Conservation (phyloP, 2,797 vertebrate genomes). For the Sebastes flavidus region DNA sequence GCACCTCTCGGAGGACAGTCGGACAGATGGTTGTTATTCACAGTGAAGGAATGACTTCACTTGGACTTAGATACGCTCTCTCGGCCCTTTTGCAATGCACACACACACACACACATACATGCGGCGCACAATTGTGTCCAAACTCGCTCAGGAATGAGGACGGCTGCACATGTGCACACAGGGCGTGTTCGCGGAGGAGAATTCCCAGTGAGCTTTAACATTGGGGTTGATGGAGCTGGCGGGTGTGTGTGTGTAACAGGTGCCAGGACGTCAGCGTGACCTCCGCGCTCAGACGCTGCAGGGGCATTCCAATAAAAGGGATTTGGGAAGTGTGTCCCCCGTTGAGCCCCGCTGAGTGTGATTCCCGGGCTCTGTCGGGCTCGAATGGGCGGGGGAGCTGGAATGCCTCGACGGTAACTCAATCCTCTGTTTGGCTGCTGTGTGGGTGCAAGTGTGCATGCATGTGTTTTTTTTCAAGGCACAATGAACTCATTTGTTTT, state of each 20-base stretch:
- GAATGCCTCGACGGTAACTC: constrained; percentile 70
- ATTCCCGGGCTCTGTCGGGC: constrained; percentile 41
- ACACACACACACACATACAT: background rate
- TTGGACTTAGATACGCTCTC: constrained; percentile 19
- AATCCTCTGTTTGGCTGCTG: constrained; percentile 61
- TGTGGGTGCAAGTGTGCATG: constrained; percentile 74
- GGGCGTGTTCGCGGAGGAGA: constrained; percentile 38
- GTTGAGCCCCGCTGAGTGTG: background rate
- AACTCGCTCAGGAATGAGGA: constrained; percentile 69
- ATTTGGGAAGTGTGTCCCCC: constrained; percentile 29
- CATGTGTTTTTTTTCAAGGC: constrained; percentile 58
- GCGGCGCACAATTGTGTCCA: constrained; percentile 52
- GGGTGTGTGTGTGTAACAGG: constrained; percentile 61
- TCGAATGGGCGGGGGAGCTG: constrained; percentile 54
- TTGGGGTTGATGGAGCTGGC: constrained; percentile 32
- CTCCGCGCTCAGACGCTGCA: constrained; percentile 18
- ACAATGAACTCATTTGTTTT: constrained; percentile 76
- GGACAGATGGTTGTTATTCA: constrained; percentile 49
- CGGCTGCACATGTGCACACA: constrained; percentile 12
- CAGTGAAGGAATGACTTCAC: constrained; percentile 39
- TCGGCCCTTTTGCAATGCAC: background rate
- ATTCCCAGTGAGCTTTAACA: constrained; percentile 41
- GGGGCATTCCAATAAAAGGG: constrained; percentile 56
- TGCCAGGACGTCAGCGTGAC: constrained; percentile 47
- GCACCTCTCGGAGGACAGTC: constrained; percentile 7